Base-by-base conservation (phyloP, 2,888 invertebrate species). In the Xanthia togata region DNA sequence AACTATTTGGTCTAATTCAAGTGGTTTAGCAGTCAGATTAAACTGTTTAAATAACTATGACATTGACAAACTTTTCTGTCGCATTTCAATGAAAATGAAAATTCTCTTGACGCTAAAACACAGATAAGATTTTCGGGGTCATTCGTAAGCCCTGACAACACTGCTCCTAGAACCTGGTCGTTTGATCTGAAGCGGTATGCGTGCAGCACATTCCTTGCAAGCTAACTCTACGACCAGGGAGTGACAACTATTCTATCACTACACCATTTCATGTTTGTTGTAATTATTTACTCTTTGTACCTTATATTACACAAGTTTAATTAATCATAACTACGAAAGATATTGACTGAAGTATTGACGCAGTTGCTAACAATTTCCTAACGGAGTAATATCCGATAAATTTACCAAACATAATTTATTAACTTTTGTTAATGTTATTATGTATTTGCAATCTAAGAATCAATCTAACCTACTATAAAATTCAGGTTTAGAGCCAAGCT, bases 161-260 rank as follows among this genome's bases (percentile, higher is more conserved):
- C 8, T 38, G 26, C 8, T 70, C 3, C 41, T 8, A 73, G 57
- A 67, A 69, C 62, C 20, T 23, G 26, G 26, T 67, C 65, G 50
- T 65, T 81, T 57, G 57, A 31, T 65, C 26, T 23, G 41, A 6
- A 72, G 20, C 35, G 69, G 60, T 72, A 67, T 70, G 65, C 47
- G 57, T 57, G 38, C 26, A 62, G 20, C 35, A 44, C 35, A 65
- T 79, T 84, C 60, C 65, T 70, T 17, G 57, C 38, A 26, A 59
- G 41, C 59, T 55, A 17, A 47, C 59, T 60, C 6, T 60, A 50
- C 38, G 23, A 38, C 8, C 20, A 55, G 60, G 4, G 50, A n/a
- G 5, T 26, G 55, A 77, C 9, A n/a, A 17, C 53, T 65, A 2
- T 35, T 11, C 17, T 14, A 31, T 55, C 17, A 35, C n/a, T 64